Base-by-base conservation (phyloP, 2,888 invertebrate genomes). In the Diarsia dahlii region DNA sequence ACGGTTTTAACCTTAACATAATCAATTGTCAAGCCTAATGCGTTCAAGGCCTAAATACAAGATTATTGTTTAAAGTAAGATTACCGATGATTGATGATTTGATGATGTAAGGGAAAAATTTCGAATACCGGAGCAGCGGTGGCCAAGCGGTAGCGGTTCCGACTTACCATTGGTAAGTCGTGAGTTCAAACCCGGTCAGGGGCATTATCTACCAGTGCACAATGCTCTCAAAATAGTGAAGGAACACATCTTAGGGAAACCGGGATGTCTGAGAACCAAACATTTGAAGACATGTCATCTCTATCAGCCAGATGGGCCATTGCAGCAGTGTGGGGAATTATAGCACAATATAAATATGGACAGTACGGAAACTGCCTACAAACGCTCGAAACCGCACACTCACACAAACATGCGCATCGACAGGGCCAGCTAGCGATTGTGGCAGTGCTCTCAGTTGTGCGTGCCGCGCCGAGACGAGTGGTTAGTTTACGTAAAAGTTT, bases 21-120 rank as follows among this genome's bases (percentile, higher is more conserved):
- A 81, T 81, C 71, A 54, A 58, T 72, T 52, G 65, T 8, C 34
- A 56, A 12, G 23, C 15, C n/a, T 64, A 20, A 68, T 82, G 65
- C 9, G 4, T 70, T 82, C 72, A 69, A 73, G 39, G 62, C 20
- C 72, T 50, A 28, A 28, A 28, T 28, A n/a, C 13, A 34, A 34
- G 12, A 67, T 60, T 45, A 13, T 8, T 45, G 15, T 60, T 8
- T 34, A 52, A 46, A 54, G 54, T 28, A 39, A 68, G 18, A 18
- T n/a, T 2, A 54, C 1, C 4, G 2, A n/a, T 54, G 28, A 28
- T 39, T 5, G 39, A 39, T 39, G 28, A 45, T 54, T 28, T 62
- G 3, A 76, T 65, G 28, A 20, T 28, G 28, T 28, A 28, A 13
- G 6, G 39, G 20, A 62, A 20, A 62, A 62, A 39, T 39, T 20